phyloP scores from a whole-genome alignment of 1,140 invertebrate genomes.

The Macrobrachium nipponense region DNA sequence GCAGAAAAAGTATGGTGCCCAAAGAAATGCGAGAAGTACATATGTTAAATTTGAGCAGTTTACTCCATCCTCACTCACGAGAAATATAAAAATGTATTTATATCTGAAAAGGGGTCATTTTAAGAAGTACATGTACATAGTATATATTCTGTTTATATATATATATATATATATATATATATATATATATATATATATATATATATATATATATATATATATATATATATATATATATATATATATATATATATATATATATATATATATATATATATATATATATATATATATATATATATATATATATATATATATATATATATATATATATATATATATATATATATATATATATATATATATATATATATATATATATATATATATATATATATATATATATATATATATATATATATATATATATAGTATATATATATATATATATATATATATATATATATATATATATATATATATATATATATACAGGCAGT shows the following conservation, averaged over 20 bases:
- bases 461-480: constrained; percentile 24
- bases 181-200: constrained; percentile 21
- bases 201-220: constrained; percentile 21
- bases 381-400: constrained; percentile 24
- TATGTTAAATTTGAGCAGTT: too few relatives aligned
- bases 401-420: constrained; percentile 11
- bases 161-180: constrained; percentile 18
- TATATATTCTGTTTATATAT: constrained; percentile 19
- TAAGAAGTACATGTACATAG: background rate
- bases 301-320: constrained; percentile 24
- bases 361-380: constrained; percentile 24
- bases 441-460: constrained; percentile 24
- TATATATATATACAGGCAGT: constrained; percentile 24
- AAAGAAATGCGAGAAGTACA: too few relatives aligned
- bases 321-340: constrained; percentile 20
- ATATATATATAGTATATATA: background rate
- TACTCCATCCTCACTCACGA: too few relatives aligned
- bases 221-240: too few relatives aligned
- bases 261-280: constrained; percentile 24
- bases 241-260: constrained; percentile 4
- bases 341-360: constrained; percentile 24
- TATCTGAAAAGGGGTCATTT: background rate
- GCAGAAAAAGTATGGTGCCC: too few relatives aligned
- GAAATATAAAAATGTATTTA: too few relatives aligned
- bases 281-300: constrained; percentile 24